Evolutionary conservation across 1,140 invertebrate species (phyloP).

Genomic region (Sycophila sp.): DNA sequence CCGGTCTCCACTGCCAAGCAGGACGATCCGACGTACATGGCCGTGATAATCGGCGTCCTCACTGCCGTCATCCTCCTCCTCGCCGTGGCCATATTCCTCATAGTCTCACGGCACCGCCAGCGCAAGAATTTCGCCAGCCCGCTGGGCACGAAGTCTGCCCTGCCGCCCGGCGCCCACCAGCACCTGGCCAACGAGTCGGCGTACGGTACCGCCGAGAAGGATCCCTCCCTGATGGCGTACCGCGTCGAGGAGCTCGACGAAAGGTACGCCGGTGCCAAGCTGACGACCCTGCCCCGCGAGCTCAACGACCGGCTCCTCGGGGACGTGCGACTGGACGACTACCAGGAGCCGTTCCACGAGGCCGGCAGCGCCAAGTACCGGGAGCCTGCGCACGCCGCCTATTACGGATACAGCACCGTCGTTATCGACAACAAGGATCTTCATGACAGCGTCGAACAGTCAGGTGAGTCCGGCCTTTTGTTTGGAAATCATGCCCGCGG

Average conservation of each 20-base stretch:
- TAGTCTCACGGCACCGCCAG: constrained; percentile 70
- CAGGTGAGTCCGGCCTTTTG: constrained; percentile 53
- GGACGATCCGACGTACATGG: constrained; percentile 72
- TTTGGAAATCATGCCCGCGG: constrained; percentile 25
- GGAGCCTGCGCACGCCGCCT: constrained; percentile 64
- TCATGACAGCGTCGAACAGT: constrained; percentile 65
- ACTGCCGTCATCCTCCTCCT: constrained; percentile 73
- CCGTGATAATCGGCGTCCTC: constrained; percentile 74
- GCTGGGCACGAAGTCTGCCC: constrained; percentile 62
- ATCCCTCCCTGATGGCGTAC: constrained; percentile 63
- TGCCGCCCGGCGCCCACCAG: constrained; percentile 60
- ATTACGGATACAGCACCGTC: constrained; percentile 69
- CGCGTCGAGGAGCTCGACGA: constrained; percentile 64
- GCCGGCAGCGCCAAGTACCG: constrained; percentile 55
- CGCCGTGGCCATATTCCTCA: constrained; percentile 70
- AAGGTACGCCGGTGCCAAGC: constrained; percentile 60
- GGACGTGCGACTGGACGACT: constrained; percentile 65
- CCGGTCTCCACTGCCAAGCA: constrained; percentile 64
- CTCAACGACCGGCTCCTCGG: constrained; percentile 63
- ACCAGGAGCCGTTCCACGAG: constrained; percentile 69
- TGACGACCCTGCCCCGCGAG: constrained; percentile 61
- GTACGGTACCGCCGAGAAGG: constrained; percentile 64
- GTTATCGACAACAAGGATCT: constrained; percentile 67
- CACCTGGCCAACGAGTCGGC: constrained; percentile 62
- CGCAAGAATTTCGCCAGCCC: constrained; percentile 69